Base-by-base conservation (phyloP, 2,888 invertebrate species). In the Philonicus albiceps region DNA sequence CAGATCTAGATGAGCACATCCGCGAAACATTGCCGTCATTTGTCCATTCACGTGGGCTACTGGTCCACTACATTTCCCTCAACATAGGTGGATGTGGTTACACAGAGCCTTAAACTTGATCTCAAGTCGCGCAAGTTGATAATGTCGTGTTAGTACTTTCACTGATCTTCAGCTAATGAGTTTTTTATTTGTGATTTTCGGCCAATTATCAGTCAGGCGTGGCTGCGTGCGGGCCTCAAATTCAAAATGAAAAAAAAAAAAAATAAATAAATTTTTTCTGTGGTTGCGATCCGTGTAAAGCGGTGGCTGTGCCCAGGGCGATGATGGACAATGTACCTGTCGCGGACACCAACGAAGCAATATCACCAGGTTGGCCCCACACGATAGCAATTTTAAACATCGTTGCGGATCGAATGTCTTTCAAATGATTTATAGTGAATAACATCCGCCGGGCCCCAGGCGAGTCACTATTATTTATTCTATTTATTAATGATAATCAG, bases 51-150 rank as follows among this genome's bases (percentile, higher is more conserved):
- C 31, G 80, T 80, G 55, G 55, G 43, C 49, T 49, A 78, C 73
- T 13, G 13, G 73, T 11, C 40, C 27, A 78, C 43, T 19, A n/a
- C 19, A 40, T 80, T 53, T 80, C 53, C 40, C 43, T 37, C 13
- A n/a, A 31, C 37, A 31, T n/a, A 31, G 37, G 31, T 6, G n/a
- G 8, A 8, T 8, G 11, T 16, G 30, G 49, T 30, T 40, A 30
- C 16, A 1, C 30, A 16, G 55, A 81, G 81, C 81, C 81, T 81
- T 81, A 55, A 81, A 81, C 81, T 81, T 81, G 81, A 81, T 81
- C 81, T 81, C 55, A 37, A 37, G 43, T 53, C 53, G 22, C 30
- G 11, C 5, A 22, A 43, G 49, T 53, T 53, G n/a, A 53, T 53
- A 53, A 13, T n/a, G 22, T 19, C 64, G 22, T 55, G 55, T 53